phyloP scores from a whole-genome alignment of 1,140 invertebrate genomes.

The Danaus plexippus region DNA sequence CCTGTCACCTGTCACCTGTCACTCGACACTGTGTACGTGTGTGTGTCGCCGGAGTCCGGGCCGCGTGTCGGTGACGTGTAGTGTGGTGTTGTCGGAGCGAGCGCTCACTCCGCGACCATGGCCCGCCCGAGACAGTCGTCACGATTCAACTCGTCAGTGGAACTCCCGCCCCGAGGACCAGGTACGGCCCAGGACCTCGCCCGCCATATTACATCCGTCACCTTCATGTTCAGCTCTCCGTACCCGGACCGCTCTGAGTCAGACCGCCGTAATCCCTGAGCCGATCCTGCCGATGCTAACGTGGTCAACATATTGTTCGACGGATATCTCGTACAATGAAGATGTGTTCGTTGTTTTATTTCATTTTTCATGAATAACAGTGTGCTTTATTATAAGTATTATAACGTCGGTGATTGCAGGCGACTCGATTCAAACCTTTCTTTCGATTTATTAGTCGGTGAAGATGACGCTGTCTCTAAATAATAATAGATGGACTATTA shows the following conservation, averaged over 20 bases:
- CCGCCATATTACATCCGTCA: neutral
- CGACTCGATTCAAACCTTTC: no score
- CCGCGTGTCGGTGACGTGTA: slow-evolving; percentile 43
- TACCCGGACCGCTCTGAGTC: no score
- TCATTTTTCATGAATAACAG: no score
- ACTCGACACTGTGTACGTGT: neutral
- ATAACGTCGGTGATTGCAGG: no score
- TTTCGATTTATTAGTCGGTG: no score
- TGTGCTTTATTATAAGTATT: no score
- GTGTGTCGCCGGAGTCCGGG: slow-evolving; percentile 18
- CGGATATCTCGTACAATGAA: slow-evolving; percentile 7
- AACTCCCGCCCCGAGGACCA: slow-evolving; percentile 65
- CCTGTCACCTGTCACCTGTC: neutral
- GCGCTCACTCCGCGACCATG: slow-evolving; percentile 54
- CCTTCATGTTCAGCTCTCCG: slow-evolving; percentile 6
- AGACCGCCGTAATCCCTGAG: neutral
- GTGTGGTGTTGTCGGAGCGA: slow-evolving; percentile 38
- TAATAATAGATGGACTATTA: no score
- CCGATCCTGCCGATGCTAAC: slow-evolving; percentile 14
- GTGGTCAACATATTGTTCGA: slow-evolving; percentile 23
- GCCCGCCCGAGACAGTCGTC: slow-evolving; percentile 60
- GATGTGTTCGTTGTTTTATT: no score
- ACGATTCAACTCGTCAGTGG: slow-evolving; percentile 47
- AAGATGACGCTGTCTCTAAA: no score
- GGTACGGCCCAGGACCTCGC: slow-evolving; percentile 29